Evolutionary conservation across 1,140 invertebrate genomes (phyloP).

Genomic region (Penaeus chinensis): DNA sequence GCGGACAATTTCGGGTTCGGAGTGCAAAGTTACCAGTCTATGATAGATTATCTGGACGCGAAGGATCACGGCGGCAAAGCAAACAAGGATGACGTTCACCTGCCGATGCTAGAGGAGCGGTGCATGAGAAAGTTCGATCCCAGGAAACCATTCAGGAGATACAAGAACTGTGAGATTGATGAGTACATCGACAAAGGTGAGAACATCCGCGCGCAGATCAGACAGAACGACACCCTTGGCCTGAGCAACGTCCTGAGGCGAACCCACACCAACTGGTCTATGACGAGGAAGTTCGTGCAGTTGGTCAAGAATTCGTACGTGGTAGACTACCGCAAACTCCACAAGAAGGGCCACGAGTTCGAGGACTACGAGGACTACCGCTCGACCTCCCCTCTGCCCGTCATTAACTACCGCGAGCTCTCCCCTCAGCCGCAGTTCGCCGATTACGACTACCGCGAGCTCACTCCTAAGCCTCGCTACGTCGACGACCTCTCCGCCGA

Average conservation of each 20-base stretch:
- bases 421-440: slow-evolving; percentile 2
- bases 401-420: background rate
- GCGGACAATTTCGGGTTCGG: slow-evolving; percentile 83
- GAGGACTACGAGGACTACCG: slow-evolving; percentile 29
- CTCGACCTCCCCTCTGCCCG: background rate
- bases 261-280: slow-evolving; percentile 63
- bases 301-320: slow-evolving; percentile 59
- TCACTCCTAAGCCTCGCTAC: slow-evolving; percentile 24
- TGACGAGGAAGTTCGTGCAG: slow-evolving; percentile 63
- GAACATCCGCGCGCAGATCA: slow-evolving; percentile 61
- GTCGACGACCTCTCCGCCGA: slow-evolving; percentile 38
- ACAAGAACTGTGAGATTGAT: slow-evolving; percentile 62
- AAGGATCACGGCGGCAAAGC: slow-evolving; percentile 69
- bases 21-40: slow-evolving; percentile 84
- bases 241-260: slow-evolving; percentile 58
- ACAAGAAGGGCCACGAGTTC: slow-evolving; percentile 26
- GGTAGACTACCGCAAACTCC: slow-evolving; percentile 51
- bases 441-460: slow-evolving; percentile 11
- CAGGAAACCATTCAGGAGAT: slow-evolving; percentile 62
- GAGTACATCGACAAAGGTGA: slow-evolving; percentile 59
- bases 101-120: slow-evolving; percentile 81
- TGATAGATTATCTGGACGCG: slow-evolving; percentile 82
- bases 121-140: slow-evolving; percentile 73
- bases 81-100: slow-evolving; percentile 70
- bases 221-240: slow-evolving; percentile 59